Evolutionary conservation across 2,797 vertebrate genomes (phyloP).

Genomic region (Lithobates sylvaticus): DNA sequence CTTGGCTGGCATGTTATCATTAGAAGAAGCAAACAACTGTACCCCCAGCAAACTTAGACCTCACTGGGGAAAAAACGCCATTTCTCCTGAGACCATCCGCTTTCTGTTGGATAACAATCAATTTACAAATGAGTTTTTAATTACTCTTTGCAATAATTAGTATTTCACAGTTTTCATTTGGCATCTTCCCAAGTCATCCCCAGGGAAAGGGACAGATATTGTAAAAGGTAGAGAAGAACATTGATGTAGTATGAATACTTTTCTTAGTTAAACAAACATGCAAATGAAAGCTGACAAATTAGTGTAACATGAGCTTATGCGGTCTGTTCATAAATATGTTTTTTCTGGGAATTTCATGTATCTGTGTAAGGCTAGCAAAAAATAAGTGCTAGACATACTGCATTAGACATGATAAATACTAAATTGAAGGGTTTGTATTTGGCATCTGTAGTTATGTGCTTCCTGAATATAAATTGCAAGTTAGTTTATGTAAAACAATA

Average conservation of each 20-base stretch:
- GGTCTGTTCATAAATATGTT: conserved; percentile 6
- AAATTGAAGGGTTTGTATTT: background rate
- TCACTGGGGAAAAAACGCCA: background rate
- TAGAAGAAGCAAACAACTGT: conserved; percentile 47
- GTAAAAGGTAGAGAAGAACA: conserved; percentile 29
- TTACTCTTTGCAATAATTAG: conserved; percentile 60
- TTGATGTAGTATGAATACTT: conserved; percentile 37
- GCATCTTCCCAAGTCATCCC: conserved; percentile 40
- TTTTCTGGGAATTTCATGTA: too few relatives aligned
- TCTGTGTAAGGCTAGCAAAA: background rate
- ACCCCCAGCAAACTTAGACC: conserved; percentile 42
- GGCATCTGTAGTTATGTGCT: background rate
- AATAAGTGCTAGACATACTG: background rate
- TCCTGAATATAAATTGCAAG: background rate
- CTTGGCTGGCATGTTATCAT: conserved; percentile 32
- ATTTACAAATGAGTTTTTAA: conserved; percentile 61
- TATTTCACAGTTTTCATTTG: conserved; percentile 51
- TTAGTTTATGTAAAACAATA: background rate
- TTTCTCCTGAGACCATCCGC: conserved; percentile 43
- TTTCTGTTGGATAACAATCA: conserved; percentile 57
- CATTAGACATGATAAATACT: background rate
- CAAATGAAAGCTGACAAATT: conserved; percentile 27
- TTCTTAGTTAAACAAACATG: conserved; percentile 31
- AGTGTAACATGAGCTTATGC: conserved; percentile 11
- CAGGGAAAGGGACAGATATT: conserved; percentile 47